A percentile compares a stretch with the other conserved stretches of the same genome.
These are phyloP conservation scores for Pachyuromys duprasi DNA, from an alignment of 2,797 vertebrate genomes.

Conservation along the genomic window DNA sequence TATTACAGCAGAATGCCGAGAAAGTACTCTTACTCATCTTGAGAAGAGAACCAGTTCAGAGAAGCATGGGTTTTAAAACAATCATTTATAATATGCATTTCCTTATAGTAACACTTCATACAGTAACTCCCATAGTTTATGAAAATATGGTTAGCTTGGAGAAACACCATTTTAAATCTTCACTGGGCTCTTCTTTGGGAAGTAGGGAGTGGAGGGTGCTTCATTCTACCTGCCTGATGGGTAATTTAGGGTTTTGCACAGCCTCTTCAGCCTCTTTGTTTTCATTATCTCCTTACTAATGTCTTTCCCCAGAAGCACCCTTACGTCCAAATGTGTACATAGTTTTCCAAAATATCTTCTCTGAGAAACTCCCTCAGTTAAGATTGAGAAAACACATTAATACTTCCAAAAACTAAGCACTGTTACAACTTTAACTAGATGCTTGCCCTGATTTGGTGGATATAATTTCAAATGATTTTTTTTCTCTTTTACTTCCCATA, in stretches of 20 bases:
- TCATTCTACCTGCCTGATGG: background rate
- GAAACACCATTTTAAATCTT: background rate
- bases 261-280: background rate
- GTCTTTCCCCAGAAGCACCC: slow-evolving; percentile 25
- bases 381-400: background rate
- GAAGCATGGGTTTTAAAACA: background rate
- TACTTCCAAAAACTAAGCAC: background rate
- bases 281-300: background rate
- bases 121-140: background rate
- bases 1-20: slow-evolving; percentile 21
- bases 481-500: background rate
- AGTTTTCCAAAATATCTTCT: background rate
- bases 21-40: background rate
- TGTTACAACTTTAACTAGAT: slow-evolving; percentile 21
- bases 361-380: background rate
- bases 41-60: background rate
- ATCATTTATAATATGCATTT: background rate
- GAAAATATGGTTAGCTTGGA: background rate
- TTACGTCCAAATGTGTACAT: background rate
- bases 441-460: background rate
- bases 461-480: slow-evolving; percentile 1
- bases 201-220: background rate
- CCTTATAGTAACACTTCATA: background rate
- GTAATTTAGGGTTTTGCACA: background rate
- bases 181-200: background rate